These are phyloP conservation scores for Tetrax tetrax DNA, from an alignment of 2,113 vertebrate species.

Conservation along the genomic window DNA sequence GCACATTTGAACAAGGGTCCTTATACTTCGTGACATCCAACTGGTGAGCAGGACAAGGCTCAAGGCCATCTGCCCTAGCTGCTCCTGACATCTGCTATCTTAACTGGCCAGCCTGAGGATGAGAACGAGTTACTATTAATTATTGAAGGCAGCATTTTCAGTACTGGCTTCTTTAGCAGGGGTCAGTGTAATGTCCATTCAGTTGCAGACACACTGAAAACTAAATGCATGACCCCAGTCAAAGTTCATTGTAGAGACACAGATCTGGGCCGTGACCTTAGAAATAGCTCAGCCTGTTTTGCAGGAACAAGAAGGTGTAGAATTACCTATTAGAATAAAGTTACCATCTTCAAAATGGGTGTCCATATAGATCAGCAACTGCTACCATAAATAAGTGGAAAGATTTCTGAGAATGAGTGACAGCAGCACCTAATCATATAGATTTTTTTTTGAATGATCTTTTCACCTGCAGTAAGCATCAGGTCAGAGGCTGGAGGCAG, in stretches of 20 bases:
- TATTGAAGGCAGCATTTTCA: conserved; percentile 11
- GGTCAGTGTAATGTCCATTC: conserved; percentile 34
- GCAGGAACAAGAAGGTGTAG: background rate
- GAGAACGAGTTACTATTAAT: background rate
- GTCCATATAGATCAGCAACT: background rate
- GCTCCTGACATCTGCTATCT: conserved; percentile 58
- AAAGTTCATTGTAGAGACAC: conserved; percentile 46
- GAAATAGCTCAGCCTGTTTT: conserved; percentile 10
- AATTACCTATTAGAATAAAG: background rate
- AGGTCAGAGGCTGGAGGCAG: conserved; percentile 19
- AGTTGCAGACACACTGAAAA: conserved; percentile 5
- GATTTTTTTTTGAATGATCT: background rate
- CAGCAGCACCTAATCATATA: background rate
- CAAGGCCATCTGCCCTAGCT: conserved; percentile 53
- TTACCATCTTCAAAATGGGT: background rate
- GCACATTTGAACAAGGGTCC: background rate
- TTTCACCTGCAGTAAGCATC: background rate
- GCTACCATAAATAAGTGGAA: background rate
- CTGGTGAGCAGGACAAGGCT: conserved; percentile 13
- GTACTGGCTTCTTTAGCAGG: background rate
- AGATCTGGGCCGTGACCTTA: conserved; percentile 46
- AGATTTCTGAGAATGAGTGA: background rate
- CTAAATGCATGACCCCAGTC: conserved; percentile 60
- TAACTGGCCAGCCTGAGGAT: background rate
- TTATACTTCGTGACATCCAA: background rate